Conservation (phyloP, 2,888 invertebrate species). For the Actias luna region DNA sequence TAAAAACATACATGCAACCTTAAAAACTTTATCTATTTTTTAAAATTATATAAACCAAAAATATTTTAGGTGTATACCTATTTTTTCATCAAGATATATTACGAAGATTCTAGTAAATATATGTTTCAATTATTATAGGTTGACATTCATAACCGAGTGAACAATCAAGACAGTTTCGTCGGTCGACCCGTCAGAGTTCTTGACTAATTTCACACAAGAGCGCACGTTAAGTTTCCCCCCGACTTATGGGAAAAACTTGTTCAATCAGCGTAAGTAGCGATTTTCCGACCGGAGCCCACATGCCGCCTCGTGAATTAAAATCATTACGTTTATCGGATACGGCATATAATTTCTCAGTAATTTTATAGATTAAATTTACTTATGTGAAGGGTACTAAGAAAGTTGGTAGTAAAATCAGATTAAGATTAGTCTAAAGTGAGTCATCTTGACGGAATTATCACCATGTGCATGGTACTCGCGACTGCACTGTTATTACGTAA, state of each 20-base stretch:
- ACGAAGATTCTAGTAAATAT: not conserved
- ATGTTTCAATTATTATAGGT: not conserved
- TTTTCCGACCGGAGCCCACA: slow-evolving; percentile 53
- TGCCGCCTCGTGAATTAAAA: slow-evolving; percentile 16
- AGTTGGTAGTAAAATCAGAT: not conserved
- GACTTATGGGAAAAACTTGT: slow-evolving; percentile 74
- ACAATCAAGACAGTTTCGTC: slow-evolving; percentile 27
- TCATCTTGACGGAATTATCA: too few species aligned
- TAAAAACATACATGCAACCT: not conserved
- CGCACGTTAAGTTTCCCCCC: slow-evolving; percentile 46
- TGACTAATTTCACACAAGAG: slow-evolving; percentile 72
- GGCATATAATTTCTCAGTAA: slow-evolving; percentile 26
- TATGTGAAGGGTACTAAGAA: not conserved
- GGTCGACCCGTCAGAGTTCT: slow-evolving; percentile 39
- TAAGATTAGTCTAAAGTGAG: not conserved
- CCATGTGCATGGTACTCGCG: too few species aligned
- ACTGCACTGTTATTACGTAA: too few species aligned
- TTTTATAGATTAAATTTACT: not conserved
- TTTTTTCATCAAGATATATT: not conserved
- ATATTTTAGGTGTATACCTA: not conserved
- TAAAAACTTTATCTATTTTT: not conserved
- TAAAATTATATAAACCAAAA: not conserved
- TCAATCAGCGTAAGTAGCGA: slow-evolving; percentile 74
- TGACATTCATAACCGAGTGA: slow-evolving; percentile 21
- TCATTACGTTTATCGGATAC: slow-evolving; percentile 30